Conservation (phyloP, 2,888 invertebrate genomes). For the Arge pagana region DNA sequence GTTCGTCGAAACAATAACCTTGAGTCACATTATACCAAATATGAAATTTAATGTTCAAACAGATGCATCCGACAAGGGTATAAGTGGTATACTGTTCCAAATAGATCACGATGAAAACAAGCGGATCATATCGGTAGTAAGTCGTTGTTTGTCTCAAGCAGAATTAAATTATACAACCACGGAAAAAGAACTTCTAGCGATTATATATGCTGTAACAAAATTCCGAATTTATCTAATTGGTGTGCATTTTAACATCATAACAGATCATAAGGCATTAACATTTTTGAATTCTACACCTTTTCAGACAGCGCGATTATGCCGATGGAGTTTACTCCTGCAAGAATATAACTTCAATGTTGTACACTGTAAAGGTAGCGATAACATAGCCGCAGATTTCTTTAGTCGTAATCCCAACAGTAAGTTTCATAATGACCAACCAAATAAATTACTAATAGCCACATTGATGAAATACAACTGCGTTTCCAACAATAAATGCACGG, state of each 20-base stretch:
- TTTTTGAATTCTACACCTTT: neutral
- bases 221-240: neutral
- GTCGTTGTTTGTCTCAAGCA: neutral
- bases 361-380: neutral
- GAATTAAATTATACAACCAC: neutral
- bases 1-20: conserved; percentile 7
- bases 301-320: neutral
- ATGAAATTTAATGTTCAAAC: conserved; percentile 25
- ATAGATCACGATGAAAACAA: neutral
- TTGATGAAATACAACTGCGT: no score
- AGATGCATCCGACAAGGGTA: conserved; percentile 16
- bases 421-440: no score
- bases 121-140: neutral
- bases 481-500: no score
- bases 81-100: neutral
- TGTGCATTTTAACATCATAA: neutral
- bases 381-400: conserved; percentile 1
- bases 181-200: neutral
- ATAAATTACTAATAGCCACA: no score
- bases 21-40: conserved; percentile 15
- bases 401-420: conserved; percentile 1
- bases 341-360: neutral
- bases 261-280: neutral
- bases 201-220: neutral
- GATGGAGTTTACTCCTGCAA: neutral